Evolutionary conservation across 2,888 invertebrate genomes (phyloP), one percentile per base, ranked within the genome.

Genomic region (Drosophila incognita): DNA sequence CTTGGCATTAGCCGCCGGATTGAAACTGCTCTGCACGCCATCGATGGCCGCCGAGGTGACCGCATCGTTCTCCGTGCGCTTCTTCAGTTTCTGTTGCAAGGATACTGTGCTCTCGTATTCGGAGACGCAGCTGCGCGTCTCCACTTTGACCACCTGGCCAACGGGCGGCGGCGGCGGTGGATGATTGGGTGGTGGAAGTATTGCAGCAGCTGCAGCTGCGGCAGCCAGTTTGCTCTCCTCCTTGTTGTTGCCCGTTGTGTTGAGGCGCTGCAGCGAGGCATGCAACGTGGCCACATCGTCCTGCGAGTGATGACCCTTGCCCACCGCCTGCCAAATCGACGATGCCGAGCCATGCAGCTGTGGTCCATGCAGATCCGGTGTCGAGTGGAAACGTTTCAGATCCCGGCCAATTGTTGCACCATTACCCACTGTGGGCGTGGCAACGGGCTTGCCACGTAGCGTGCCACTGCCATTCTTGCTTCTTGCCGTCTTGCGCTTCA

Each of bases 381-480:
- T 98, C 73, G 97, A 97, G 90, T 96, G 96, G 94, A 98, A 98
- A 69, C 98, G 95, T 79, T 97, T 96, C 53, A 98, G 79, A 69
- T 93, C 93, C 2, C 92, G 89, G 4, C 90, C 80, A 15, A n/a
- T 69, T 0, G 54, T 62, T 15, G 51, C 67, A 1, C 89, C 89
- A 24, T 24, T 46, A 7, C 90, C 92, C 27, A 93, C 87, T 0
- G 90, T 92, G 24, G 93, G 93, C 63, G 93, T 93, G 42, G 93
- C 84, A 68, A 93, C 93, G 1, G 93, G 93, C 57, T 93, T 93
- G 31, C 93, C 93, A 13, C 92, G 91, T 4, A 93, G 63, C 0
- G 93, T 93, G 66, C 93, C 93, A 62, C 92, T 92, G 74, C 93
- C 92, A 5, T 89, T 83, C 68, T 92, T 93, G 69, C 89, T 92